Percentiles rank a stretch among this genome's conserved stretches.
These are phyloP conservation scores for Calidris pugnax DNA, from an alignment of 2,113 vertebrate species.

Conservation along the genomic window DNA sequence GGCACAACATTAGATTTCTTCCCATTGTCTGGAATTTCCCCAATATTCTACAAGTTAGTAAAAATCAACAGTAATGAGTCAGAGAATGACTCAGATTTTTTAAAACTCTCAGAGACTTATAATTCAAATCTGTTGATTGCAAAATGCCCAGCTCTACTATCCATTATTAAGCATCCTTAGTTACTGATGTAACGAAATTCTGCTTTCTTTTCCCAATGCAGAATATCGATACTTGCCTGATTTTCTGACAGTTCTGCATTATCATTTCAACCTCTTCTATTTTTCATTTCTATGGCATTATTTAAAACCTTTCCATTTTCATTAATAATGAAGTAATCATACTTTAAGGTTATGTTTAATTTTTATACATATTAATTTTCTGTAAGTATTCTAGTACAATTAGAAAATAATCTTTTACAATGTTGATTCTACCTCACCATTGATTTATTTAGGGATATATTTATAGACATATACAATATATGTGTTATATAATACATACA, in stretches of 20 bases:
- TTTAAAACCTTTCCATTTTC: not conserved
- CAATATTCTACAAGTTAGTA: not conserved
- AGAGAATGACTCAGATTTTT: not conserved
- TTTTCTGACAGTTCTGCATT: not conserved
- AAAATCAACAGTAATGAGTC: not conserved
- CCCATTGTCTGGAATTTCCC: not conserved
- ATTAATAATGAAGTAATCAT: not conserved
- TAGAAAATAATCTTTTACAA: not conserved
- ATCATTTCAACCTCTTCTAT: not conserved
- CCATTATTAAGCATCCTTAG: not conserved
- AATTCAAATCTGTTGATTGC: not conserved
- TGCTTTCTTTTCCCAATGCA: not conserved
- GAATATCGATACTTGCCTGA: not conserved
- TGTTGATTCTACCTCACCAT: not conserved
- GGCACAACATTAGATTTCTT: constrained; percentile 52
- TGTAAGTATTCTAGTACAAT: not conserved
- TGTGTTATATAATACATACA: not conserved
- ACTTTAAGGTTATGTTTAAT: not conserved
- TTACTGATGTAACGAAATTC: not conserved
- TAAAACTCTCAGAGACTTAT: not conserved
- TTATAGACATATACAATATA: not conserved
- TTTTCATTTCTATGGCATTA: not conserved
- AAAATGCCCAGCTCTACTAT: not conserved
- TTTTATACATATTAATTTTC: not conserved
- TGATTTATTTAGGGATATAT: not conserved